Evolutionary conservation across 2,888 invertebrate species (phyloP), one percentile per base, ranked within the genome.

Genomic region (Drosophila niveifrons): DNA sequence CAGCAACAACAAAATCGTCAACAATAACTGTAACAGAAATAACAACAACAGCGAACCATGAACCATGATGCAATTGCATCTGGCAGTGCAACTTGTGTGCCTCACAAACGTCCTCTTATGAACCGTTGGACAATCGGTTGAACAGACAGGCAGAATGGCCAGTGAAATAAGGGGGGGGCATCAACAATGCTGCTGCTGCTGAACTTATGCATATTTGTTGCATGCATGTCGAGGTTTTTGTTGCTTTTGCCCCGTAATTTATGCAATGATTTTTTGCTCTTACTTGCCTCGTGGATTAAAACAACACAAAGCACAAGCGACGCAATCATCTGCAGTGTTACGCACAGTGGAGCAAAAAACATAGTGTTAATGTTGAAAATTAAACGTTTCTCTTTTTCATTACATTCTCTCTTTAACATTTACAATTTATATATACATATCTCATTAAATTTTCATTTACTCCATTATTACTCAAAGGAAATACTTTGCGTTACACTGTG

Each of bases 131-230:
- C 50, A 52, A 46, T 17, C 39, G 52, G 23, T 46, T 13, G 9
- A 36, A 13, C 13, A 7, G 41, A 2, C 18, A 48, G 17, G 0
- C 9, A 13, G 18, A 10, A 43, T 6, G 34, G 7, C 17, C n/a
- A 29, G 28, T 36, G 9, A 39, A 4, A 23, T 23, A 31, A 31
- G 10, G 31, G 41, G 31, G 41, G 23, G 31, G 23, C 43, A 6
- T 8, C 18, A 47, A 51, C 61, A 66, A 48, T 63, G 46, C 46
- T 61, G 61, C 23, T 23, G 23, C 23, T 23, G 23, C 43, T 18
- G 52, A 68, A 64, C 55, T 72, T 69, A 71, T 86, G 79, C 79
- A 80, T 86, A 80, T 89, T 82, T 69, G 80, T 75, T 75, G 81
- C 81, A 63, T 51, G 44, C 70, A 48, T 62, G 50, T 66, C 51